Evolutionary conservation across 2,113 vertebrate species (phyloP), one percentile per base, ranked within the genome.

Genomic region (Limnothrissa miodon): DNA sequence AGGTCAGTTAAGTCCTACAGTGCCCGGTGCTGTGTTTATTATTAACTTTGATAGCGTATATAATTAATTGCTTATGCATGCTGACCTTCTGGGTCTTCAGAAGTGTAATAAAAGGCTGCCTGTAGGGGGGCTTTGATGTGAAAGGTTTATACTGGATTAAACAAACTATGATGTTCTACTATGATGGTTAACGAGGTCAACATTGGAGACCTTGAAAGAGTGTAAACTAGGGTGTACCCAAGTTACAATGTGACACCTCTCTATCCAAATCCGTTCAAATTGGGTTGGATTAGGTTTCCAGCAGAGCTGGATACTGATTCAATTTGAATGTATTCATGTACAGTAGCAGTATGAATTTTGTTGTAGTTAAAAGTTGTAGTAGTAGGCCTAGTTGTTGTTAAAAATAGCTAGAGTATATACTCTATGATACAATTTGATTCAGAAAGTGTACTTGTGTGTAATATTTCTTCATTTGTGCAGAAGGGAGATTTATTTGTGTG

Each of bases 51-150:
- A 91, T 92, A 89, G 87, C 70, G 62, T 89, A 86, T 82, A 86
- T 93, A 94, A 94, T 94, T 93, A 94, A 94, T 93, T 90, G 89
- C 82, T 81, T 84, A 87, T 85, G 85, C 86, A 62, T 79, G 81
- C 45, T 83, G 89, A 92, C 91, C 89, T 92, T 92, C 86, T 53
- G 84, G 85, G 84, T 74, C 83, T 88, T 88, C 70, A 83, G 84
- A 89, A 87, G 86, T 87, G 83, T 86, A 87, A 92, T 90, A 85
- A 90, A 92, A 88, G 79, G 62, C 39, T 87, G 84, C 39, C 86
- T 83, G 86, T 87, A 83, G 86, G 90, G 80, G 86, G 81, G 48
- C 79, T 84, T 53, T 83, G 86, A 90, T 90, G 85, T 86, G 85
- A 90, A 89, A 89, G 87, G 86, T 91, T 92, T 83, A 90, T 85